A percentile compares a stretch with the other conserved stretches of the same genome.
Evolutionary conservation across 2,113 vertebrate genomes (phyloP).

Genomic region (Calyptommatus sinebrachiatus): DNA sequence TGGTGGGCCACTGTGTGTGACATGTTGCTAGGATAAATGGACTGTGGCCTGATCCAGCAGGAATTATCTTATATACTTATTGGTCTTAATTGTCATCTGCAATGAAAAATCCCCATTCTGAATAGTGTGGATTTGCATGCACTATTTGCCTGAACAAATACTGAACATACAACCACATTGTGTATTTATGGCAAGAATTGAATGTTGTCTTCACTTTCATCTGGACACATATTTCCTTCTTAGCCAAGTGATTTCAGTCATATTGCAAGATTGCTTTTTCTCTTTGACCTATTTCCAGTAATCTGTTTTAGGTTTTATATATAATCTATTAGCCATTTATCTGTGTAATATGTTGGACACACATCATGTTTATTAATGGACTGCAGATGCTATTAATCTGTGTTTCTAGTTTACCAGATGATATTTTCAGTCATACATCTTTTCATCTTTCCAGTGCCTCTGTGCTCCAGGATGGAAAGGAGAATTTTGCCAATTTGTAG

Average conservation of each 20-base stretch:
- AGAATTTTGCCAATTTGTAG: constrained; percentile 73
- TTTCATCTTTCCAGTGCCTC: constrained; percentile 69
- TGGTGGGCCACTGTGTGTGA: too few relatives aligned
- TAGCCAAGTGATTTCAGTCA: not conserved
- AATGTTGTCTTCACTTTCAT: too few relatives aligned
- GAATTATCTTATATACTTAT: too few relatives aligned
- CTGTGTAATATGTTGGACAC: not conserved
- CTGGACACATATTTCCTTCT: not conserved
- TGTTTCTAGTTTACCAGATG: not conserved
- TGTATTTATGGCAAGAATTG: too few relatives aligned
- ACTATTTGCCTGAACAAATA: too few relatives aligned
- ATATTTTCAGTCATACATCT: not conserved
- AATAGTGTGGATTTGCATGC: too few relatives aligned
- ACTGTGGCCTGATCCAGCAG: too few relatives aligned
- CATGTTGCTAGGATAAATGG: too few relatives aligned
- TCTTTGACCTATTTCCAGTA: not conserved
- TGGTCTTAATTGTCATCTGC: too few relatives aligned
- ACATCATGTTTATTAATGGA: not conserved
- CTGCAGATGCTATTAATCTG: not conserved
- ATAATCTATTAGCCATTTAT: not conserved
- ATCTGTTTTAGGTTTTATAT: not conserved
- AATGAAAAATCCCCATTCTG: too few relatives aligned
- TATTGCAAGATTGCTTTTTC: constrained; percentile 7
- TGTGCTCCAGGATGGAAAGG: constrained; percentile 74
- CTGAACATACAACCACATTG: too few relatives aligned